phyloP scores from a whole-genome alignment of 2,888 invertebrate species.

The Netelia melanura region DNA sequence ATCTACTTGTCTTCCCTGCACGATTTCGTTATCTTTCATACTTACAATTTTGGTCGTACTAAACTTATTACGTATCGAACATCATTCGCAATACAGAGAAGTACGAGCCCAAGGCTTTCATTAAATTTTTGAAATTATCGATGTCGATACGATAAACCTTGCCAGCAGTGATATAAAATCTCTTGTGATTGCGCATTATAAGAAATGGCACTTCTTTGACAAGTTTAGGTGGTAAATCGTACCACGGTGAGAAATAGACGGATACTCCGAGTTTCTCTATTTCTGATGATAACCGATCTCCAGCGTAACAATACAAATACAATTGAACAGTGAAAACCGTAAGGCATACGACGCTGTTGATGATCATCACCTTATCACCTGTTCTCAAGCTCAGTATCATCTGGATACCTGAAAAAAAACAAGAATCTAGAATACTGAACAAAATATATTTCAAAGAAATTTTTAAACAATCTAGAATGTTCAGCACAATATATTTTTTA shows the following conservation, averaged over 20 bases:
- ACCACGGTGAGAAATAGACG: slow-evolving; percentile 59
- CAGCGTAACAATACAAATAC: slow-evolving; percentile 61
- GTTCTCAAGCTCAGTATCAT: slow-evolving; percentile 47
- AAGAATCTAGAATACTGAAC: background rate
- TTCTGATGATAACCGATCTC: slow-evolving; percentile 55
- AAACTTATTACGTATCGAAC: background rate
- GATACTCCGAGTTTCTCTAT: slow-evolving; percentile 38
- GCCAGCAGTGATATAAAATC: slow-evolving; percentile 7
- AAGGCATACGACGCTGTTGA: slow-evolving; percentile 32
- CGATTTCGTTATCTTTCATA: background rate
- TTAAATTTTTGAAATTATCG: slow-evolving; percentile 14
- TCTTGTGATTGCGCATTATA: background rate
- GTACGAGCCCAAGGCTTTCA: slow-evolving; percentile 5
- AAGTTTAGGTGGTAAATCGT: slow-evolving; percentile 26
- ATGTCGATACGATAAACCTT: slow-evolving; percentile 9
- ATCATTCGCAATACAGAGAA: background rate
- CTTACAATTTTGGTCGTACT: background rate
- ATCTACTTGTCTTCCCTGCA: background rate
- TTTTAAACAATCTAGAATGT: no score
- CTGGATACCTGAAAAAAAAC: slow-evolving; percentile 56
- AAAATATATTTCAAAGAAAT: background rate
- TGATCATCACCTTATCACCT: slow-evolving; percentile 35
- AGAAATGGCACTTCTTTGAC: background rate
- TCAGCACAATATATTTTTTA: background rate
- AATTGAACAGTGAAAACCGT: slow-evolving; percentile 54